A percentile compares a stretch with the other conserved stretches of the same genome.
Conservation (phyloP, 2,888 invertebrate genomes). For the Gymnosoma rotundatum region DNA sequence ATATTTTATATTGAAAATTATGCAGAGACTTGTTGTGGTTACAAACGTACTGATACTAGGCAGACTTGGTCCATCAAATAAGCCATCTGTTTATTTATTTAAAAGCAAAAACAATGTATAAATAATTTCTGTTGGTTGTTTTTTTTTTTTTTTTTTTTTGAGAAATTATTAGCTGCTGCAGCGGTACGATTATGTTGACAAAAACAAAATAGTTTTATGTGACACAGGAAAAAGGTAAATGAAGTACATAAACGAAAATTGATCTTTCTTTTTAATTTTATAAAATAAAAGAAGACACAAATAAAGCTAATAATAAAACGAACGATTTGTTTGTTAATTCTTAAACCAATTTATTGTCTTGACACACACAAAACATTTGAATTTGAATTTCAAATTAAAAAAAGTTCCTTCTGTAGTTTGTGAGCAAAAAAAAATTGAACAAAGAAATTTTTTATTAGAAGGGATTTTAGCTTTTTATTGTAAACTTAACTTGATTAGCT, state of each 20-base stretch:
- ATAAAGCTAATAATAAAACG: slow-evolving; percentile 47
- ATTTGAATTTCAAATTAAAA: slow-evolving; percentile 15
- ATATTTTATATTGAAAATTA: slow-evolving; percentile 53
- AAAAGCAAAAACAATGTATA: slow-evolving; percentile 16
- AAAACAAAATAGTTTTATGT: slow-evolving; percentile 54
- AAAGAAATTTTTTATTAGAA: slow-evolving; percentile 5
- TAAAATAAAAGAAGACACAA: slow-evolving; percentile 15
- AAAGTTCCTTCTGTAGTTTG: slow-evolving; percentile 11
- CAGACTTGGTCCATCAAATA: slow-evolving; percentile 60
- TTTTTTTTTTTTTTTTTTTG: slow-evolving; percentile 16
- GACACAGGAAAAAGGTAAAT: slow-evolving; percentile 39
- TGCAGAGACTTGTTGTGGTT: slow-evolving; percentile 59
- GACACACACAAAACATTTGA: slow-evolving; percentile 30
- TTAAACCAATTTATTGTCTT: slow-evolving; percentile 41
- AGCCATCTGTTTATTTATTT: slow-evolving; percentile 59
- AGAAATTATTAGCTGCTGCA: slow-evolving; percentile 40
- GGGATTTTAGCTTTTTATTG: slow-evolving; percentile 30
- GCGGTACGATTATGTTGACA: slow-evolving; percentile 47
- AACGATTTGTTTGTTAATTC: slow-evolving; percentile 25
- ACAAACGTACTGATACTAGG: slow-evolving; percentile 19
- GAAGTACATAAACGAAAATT: slow-evolving; percentile 40
- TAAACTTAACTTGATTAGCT: slow-evolving; percentile 67
- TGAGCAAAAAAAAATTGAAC: slow-evolving; percentile 7
- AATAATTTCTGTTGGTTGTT: slow-evolving; percentile 9
- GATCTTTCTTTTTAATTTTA: slow-evolving; percentile 33